Percentiles rank a stretch among this genome's conserved stretches.
These are phyloP conservation scores for Mesaphorura yosii DNA, from an alignment of 1,140 invertebrate species.

Conservation along the genomic window DNA sequence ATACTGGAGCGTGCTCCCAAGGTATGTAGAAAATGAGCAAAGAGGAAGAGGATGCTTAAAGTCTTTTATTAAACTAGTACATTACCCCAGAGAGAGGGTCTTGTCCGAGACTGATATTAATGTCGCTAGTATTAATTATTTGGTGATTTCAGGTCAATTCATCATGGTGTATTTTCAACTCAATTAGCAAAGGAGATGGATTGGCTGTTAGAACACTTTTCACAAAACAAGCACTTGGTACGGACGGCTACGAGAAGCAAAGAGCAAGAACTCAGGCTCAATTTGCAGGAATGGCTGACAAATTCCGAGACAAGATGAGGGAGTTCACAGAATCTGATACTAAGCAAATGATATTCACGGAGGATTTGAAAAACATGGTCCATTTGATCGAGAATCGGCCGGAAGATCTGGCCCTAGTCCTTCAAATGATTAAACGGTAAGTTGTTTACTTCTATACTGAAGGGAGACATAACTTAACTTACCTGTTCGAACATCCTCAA, in stretches of 20 bases:
- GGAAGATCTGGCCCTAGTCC: conserved; percentile 50
- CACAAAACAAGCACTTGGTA: conserved; percentile 43
- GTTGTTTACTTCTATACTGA: no score
- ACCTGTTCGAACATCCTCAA: neutral
- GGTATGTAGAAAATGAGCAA: neutral
- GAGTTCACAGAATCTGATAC: conserved; percentile 43
- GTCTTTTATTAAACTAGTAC: neutral
- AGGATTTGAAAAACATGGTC: conserved; percentile 71
- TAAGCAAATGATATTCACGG: conserved; percentile 61
- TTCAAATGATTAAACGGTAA: conserved; percentile 55
- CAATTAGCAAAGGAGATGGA: neutral
- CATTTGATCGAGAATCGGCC: conserved; percentile 49
- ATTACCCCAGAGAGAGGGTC: neutral
- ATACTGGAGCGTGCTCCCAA: no score
- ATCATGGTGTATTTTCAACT: neutral
- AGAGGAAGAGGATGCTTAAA: neutral
- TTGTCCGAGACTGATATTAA: neutral
- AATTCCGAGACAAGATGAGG: conserved; percentile 55
- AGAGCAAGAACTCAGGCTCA: conserved; percentile 44
- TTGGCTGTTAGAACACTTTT: conserved; percentile 39
- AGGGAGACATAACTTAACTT: neutral
- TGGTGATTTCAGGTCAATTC: neutral
- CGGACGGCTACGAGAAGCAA: conserved; percentile 45
- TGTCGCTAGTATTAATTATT: neutral
- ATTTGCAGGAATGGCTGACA: conserved; percentile 46